Percentiles rank a stretch among this genome's conserved stretches.
Conservation (phyloP, 2,113 vertebrate genomes). For the Corvus cornix region DNA sequence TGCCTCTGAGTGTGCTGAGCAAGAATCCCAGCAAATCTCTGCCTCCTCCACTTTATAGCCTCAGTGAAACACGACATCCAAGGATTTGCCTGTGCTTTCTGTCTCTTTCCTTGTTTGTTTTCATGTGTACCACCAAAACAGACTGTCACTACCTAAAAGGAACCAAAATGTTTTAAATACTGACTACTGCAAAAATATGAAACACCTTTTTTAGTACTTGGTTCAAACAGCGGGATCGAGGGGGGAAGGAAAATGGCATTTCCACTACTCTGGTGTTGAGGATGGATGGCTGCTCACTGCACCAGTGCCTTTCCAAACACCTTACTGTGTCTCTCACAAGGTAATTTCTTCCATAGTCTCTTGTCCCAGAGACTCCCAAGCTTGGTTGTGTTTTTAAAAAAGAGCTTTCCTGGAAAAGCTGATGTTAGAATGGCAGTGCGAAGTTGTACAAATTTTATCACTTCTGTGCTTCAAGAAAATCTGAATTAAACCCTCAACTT, state of each 20-base stretch:
- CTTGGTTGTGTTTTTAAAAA: neutral
- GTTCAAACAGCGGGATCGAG: neutral
- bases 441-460: neutral
- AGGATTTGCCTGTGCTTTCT: neutral
- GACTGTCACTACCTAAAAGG: neutral
- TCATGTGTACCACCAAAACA: neutral
- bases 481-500: neutral
- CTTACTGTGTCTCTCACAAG: neutral
- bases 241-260: neutral
- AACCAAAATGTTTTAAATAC: neutral
- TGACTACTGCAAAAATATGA: constrained; percentile 21
- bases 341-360: neutral
- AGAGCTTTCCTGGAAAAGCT: neutral
- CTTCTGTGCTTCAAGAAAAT: neutral
- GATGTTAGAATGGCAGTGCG: neutral
- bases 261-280: neutral
- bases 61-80: fast-evolving
- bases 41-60: neutral
- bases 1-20: neutral
- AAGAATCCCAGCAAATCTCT: neutral
- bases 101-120: neutral
- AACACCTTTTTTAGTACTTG: constrained; percentile 44
- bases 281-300: neutral
- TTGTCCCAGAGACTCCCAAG: neutral
- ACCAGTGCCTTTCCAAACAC: neutral